phyloP scores from a whole-genome alignment of 2,113 vertebrate genomes.

The Micromys minutus region DNA sequence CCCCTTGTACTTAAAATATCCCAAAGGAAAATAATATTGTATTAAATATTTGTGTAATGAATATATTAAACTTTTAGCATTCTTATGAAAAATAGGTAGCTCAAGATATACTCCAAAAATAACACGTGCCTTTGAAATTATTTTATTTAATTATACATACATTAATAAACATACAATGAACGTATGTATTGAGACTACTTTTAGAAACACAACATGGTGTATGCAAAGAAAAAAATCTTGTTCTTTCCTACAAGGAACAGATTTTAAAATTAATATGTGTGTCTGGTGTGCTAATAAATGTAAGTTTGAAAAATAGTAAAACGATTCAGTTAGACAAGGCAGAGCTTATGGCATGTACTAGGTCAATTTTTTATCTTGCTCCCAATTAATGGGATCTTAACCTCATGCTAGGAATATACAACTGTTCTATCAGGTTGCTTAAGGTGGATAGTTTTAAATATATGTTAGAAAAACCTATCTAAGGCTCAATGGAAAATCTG shows the following conservation, averaged over 20 bases:
- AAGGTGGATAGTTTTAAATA: constrained; percentile 11
- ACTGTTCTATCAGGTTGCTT: neutral
- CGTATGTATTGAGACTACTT: neutral
- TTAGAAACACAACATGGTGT: neutral
- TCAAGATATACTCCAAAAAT: neutral
- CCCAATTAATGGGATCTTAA: neutral
- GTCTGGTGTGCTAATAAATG: neutral
- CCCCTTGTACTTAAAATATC: neutral
- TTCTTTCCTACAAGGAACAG: neutral
- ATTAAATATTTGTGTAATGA: neutral
- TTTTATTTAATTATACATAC: neutral
- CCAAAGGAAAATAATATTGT: neutral
- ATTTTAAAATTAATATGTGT: constrained; percentile 17
- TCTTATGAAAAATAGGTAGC: neutral
- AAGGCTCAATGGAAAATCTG: constrained; percentile 6
- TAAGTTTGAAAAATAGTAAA: neutral
- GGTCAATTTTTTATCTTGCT: constrained; percentile 12
- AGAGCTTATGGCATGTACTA: neutral
- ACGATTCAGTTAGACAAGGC: neutral
- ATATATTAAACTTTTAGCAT: constrained; percentile 6
- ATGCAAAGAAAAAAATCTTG: neutral
- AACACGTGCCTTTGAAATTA: neutral
- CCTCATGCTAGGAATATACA: neutral
- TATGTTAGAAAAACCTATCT: neutral
- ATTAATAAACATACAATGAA: neutral